phyloP scores from a whole-genome alignment of 1,140 invertebrate genomes.

The Amyelois transitella region DNA sequence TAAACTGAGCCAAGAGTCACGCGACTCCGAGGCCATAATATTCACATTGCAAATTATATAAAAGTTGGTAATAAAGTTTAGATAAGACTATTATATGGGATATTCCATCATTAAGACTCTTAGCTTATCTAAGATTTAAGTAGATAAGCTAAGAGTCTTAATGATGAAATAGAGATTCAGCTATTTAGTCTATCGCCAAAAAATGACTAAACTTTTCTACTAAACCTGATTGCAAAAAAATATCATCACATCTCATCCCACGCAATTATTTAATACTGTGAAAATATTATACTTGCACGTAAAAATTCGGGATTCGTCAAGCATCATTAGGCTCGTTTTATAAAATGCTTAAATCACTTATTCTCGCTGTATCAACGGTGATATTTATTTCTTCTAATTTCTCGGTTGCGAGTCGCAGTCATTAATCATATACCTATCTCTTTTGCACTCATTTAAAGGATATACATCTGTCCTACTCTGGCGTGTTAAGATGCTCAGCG shows the following conservation, averaged over 20 bases:
- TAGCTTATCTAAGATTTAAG: too few relatives aligned
- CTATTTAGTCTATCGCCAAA: too few relatives aligned
- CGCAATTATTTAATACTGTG: not conserved
- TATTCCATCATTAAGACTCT: too few relatives aligned
- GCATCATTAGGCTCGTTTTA: not conserved
- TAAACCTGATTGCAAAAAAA: too few relatives aligned
- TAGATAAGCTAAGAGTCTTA: too few relatives aligned
- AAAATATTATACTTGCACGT: not conserved
- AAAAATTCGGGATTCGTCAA: not conserved
- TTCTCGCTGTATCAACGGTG: constrained; percentile 37
- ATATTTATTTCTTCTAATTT: constrained; percentile 69
- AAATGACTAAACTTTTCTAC: too few relatives aligned
- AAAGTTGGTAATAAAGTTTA: too few relatives aligned
- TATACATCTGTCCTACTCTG: constrained; percentile 29
- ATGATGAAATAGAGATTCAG: too few relatives aligned
- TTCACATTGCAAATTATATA: too few relatives aligned
- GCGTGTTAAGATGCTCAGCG: constrained; percentile 48
- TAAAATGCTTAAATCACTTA: constrained; percentile 28
- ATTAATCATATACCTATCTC: constrained; percentile 45
- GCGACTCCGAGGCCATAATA: too few relatives aligned
- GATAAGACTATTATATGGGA: too few relatives aligned
- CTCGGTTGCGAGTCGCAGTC: constrained; percentile 48
- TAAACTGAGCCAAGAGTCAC: too few relatives aligned
- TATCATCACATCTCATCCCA: not conserved
- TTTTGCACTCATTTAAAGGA: constrained; percentile 13